These are phyloP conservation scores for Saiga tatarica DNA, from an alignment of 2,113 vertebrate genomes.

Conservation along the genomic window DNA sequence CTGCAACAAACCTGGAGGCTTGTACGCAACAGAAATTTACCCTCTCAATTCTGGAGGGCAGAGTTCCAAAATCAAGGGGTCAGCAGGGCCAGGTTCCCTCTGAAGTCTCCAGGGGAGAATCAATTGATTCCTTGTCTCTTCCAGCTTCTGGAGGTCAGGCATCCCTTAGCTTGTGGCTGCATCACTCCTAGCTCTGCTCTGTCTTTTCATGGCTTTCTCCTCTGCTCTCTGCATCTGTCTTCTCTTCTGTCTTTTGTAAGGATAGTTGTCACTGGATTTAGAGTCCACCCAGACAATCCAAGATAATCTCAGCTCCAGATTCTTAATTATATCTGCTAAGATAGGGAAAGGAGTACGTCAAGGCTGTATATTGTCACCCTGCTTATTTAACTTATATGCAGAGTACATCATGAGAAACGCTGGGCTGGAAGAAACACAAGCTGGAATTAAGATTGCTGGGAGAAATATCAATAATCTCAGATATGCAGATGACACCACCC, in stretches of 20 bases:
- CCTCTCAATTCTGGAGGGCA: background rate
- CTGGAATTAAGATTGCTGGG: too few species aligned
- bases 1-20: background rate
- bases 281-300: background rate
- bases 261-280: background rate
- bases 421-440: too few species aligned
- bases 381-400: too few species aligned
- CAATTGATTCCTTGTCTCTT: background rate
- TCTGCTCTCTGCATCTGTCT: background rate
- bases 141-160: background rate
- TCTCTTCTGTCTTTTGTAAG: background rate
- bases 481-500: too few species aligned
- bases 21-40: background rate
- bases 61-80: background rate
- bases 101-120: background rate
- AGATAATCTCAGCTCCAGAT: background rate
- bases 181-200: background rate
- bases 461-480: too few species aligned
- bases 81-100: fast-evolving
- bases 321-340: background rate
- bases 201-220: background rate
- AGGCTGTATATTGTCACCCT: too few species aligned
- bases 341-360: too few species aligned
- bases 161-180: background rate
- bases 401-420: too few species aligned